These are phyloP conservation scores for Ceuthmochares aereus DNA, from an alignment of 2,113 vertebrate species.

Conservation along the genomic window DNA sequence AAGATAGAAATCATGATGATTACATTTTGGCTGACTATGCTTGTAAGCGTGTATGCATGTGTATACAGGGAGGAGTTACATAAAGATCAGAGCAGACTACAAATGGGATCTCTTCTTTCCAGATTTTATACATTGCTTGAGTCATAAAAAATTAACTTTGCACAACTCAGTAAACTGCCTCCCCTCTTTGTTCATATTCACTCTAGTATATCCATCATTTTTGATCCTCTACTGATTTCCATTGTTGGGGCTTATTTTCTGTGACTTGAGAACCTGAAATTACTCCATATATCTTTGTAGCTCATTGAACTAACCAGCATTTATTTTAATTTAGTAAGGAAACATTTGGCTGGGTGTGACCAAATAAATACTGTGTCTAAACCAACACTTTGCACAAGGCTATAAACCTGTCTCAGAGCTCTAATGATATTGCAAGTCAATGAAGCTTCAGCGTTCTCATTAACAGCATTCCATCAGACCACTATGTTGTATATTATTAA, in stretches of 20 bases:
- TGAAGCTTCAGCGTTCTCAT: conserved; percentile 63
- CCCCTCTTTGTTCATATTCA: conserved; percentile 26
- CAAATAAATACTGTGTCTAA: conserved; percentile 57
- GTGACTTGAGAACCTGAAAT: conserved; percentile 49
- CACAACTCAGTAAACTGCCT: not conserved
- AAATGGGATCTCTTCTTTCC: not conserved
- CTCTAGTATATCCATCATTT: conserved; percentile 24
- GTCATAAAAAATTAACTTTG: conserved; percentile 7
- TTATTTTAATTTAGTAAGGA: conserved; percentile 57
- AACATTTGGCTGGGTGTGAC: conserved; percentile 59
- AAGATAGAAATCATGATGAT: not conserved
- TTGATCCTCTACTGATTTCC: conserved; percentile 30
- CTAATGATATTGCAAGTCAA: conserved; percentile 65
- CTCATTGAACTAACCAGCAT: conserved; percentile 49
- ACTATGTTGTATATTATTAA: conserved; percentile 57
- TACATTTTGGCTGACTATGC: not conserved
- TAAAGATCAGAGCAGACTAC: not conserved
- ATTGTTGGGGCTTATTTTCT: conserved; percentile 49
- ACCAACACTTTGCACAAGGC: conserved; percentile 40
- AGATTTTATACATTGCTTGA: not conserved
- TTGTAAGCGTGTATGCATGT: not conserved
- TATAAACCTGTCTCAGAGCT: conserved; percentile 54
- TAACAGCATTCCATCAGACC: conserved; percentile 52
- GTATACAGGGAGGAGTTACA: not conserved
- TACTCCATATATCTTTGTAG: conserved; percentile 46